Evolutionary conservation across 2,888 invertebrate species (phyloP), one percentile per base, ranked within the genome.

Genomic region (Oxystoma pomonae): DNA sequence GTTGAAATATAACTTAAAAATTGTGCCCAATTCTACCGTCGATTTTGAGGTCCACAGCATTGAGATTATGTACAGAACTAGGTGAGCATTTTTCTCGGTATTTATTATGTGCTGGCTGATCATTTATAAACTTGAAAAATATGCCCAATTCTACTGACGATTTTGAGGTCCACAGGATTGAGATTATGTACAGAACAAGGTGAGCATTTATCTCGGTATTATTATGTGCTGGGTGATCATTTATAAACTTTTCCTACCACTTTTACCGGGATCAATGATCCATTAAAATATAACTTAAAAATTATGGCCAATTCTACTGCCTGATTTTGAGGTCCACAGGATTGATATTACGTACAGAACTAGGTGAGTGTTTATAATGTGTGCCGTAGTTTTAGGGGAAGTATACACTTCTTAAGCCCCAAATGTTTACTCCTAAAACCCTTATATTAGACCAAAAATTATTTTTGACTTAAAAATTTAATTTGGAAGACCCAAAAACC

Each of bases 191-290:
- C 72, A 60, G 68, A 17, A 67, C 67, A 17, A 59, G 67, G 67
- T 65, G 35, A 16, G n/a, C n/a, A n/a, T n/a, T n/a, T n/a, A n/a
- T n/a, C n/a, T n/a, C n/a, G n/a, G n/a, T n/a, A n/a, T n/a, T n/a
- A n/a, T n/a, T n/a, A n/a, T n/a, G n/a, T n/a, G n/a, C n/a, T n/a
- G n/a, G n/a, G n/a, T n/a, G n/a, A n/a, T n/a, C n/a, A n/a, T n/a
- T n/a, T n/a, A n/a, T n/a, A n/a, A n/a, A n/a, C n/a, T n/a, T n/a
- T n/a, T n/a, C n/a, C n/a, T n/a, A n/a, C 91, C 58, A 94, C 95
- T 1, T 94, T 96, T 77, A 88, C 92, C 74, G 94, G 94, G 7
- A 82, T 83, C 65, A 86, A 86, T 72, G 85, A 86, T 3, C 84
- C 86, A 19, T 83, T 90, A 55, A 78, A 82, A 58, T 92, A 90